Evolutionary conservation across 2,888 invertebrate genomes (phyloP), one percentile per base, ranked within the genome.

Genomic region (Mactromeris polynyma): DNA sequence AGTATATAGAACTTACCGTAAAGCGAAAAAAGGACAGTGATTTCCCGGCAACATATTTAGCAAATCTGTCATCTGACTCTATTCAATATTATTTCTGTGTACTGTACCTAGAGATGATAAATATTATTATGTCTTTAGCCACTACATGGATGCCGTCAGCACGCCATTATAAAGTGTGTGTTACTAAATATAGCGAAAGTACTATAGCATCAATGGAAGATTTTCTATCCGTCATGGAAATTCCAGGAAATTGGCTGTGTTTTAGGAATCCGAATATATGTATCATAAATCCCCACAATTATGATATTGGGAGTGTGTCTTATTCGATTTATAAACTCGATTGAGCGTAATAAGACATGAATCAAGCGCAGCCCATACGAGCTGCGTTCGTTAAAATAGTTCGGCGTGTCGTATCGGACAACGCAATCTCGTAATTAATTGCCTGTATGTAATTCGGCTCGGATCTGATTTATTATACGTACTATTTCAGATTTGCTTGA

Each of bases 321-420:
- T 64, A 64, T 64, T 64, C 58, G 58, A 64, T 64, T 64, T 26
- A 64, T 64, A n/a, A 64, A 64, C 26, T 64, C 26, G 58, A 64
- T 64, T 64, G n/a, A n/a, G 26, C n/a, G n/a, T 64, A 64, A 64
- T n/a, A 26, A 64, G 3, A 26, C 26, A 64, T 2, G 58, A 64
- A 64, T 64, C 58, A 64, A 64, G 26, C n/a, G 0, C 58, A 26
- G n/a, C 9, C 26, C 6, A 58, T 21, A 19, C n/a, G 14, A 6
- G 42, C 14, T 9, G 42, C 51, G 51, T 51, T 51, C 51, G 51
- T 2, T 2, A 51, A 51, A 51, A 19, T 51, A 51, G 51, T 51
- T 14, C 51, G 17, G 11, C 51, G 51, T 14, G 19, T 51, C 17
- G 19, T 51, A 17, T 51, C 11, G 51, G 51, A 19, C 19, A 6